These are phyloP conservation scores for Ailurus styani DNA, from an alignment of 2,113 vertebrate species.

Conservation along the genomic window DNA sequence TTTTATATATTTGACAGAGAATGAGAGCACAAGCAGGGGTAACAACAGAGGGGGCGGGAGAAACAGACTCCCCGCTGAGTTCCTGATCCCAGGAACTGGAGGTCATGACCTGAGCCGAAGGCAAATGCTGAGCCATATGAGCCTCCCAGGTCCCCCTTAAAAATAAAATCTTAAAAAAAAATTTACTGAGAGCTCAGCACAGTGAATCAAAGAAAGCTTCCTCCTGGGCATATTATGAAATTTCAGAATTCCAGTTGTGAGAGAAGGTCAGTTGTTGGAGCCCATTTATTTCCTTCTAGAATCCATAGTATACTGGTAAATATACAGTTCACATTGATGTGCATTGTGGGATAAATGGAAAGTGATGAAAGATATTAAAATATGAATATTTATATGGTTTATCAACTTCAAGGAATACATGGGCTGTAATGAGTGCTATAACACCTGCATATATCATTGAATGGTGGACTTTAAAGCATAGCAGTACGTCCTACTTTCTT, in stretches of 20 bases:
- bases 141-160: neutral
- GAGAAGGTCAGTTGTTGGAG: neutral
- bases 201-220: neutral
- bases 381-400: neutral
- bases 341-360: neutral
- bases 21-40: too few species aligned
- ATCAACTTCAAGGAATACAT: neutral
- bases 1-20: too few species aligned
- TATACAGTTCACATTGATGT: neutral
- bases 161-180: neutral
- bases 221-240: neutral
- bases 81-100: too few species aligned
- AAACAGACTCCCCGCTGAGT: too few species aligned
- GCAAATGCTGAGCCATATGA: too few species aligned
- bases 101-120: too few species aligned
- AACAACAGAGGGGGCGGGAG: too few species aligned
- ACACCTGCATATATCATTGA: neutral
- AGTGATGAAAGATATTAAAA: neutral
- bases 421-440: neutral
- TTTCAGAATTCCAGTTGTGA: neutral
- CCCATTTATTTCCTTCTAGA: neutral
- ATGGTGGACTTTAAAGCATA: neutral
- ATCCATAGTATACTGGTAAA: neutral
- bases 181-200: neutral
- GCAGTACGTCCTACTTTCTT: neutral